Percentiles rank a stretch among this genome's conserved stretches.
Conservation (phyloP, 2,888 invertebrate species). For the Drosophila kokeensis region DNA sequence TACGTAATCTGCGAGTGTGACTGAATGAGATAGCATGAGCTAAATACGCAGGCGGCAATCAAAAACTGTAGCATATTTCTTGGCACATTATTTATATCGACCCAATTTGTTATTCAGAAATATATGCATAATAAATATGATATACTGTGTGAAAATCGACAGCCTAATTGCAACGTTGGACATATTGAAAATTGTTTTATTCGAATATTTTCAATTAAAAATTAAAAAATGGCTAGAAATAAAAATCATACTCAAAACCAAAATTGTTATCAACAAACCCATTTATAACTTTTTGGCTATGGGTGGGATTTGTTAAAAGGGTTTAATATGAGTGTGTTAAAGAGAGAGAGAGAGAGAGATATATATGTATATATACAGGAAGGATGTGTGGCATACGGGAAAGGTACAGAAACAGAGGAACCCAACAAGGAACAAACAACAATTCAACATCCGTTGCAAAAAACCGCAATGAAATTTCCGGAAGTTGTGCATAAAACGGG, state of each 20-base stretch:
- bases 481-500: constrained; percentile 83
- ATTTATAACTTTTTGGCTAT: constrained; percentile 39
- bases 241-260: constrained; percentile 4
- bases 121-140: too few relatives aligned
- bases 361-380: not conserved
- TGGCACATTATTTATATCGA: constrained; percentile 53
- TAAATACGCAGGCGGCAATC: constrained; percentile 24
- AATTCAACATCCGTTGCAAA: constrained; percentile 67
- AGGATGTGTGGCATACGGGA: not conserved
- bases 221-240: constrained; percentile 4
- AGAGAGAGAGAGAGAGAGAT: too few relatives aligned
- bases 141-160: not conserved
- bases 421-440: constrained; percentile 46
- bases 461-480: constrained; percentile 82
- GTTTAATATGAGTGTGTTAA: not conserved
- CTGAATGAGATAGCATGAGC: not conserved
- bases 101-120: constrained; percentile 18
- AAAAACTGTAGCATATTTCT: constrained; percentile 57
- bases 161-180: not conserved
- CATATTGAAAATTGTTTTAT: constrained; percentile 5
- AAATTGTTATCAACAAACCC: constrained; percentile 31
- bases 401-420: constrained; percentile 27
- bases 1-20: constrained; percentile 63
- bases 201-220: constrained; percentile 44
- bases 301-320: constrained; percentile 5